Conservation (phyloP, 2,113 vertebrate genomes). For the Opisthocomus hoazin region DNA sequence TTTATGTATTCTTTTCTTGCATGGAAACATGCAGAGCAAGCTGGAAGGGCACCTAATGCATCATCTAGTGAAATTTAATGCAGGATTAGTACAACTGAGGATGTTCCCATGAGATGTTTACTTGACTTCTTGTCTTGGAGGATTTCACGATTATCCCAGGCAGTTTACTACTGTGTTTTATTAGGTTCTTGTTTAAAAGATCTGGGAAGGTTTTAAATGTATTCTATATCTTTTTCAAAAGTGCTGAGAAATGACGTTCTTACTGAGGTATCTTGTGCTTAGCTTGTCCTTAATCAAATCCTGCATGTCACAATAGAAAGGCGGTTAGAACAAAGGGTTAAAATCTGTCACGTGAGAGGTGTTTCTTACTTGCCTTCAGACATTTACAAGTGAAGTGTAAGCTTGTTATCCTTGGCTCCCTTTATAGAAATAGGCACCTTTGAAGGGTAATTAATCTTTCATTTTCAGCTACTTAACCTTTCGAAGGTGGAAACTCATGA, state of each 20-base stretch:
- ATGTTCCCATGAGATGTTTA: background rate
- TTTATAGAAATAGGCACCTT: background rate
- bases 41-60: background rate
- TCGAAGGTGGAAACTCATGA: background rate
- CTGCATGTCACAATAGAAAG: background rate
- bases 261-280: background rate
- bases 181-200: background rate
- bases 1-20: background rate
- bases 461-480: background rate
- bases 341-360: background rate
- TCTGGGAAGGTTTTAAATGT: background rate
- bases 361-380: background rate
- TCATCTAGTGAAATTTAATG: background rate
- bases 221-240: background rate
- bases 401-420: background rate
- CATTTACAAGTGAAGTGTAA: background rate
- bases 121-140: background rate
- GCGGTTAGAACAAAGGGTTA: background rate
- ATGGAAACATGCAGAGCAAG: background rate
- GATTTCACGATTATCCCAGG: background rate
- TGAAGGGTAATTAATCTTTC: slow-evolving; percentile 25
- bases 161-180: background rate
- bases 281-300: background rate
- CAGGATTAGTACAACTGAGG: fast-evolving
- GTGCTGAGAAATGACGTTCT: fast-evolving